Evolutionary conservation across 2,113 vertebrate species (phyloP).

Genomic region (Oncorhynchus keta): DNA sequence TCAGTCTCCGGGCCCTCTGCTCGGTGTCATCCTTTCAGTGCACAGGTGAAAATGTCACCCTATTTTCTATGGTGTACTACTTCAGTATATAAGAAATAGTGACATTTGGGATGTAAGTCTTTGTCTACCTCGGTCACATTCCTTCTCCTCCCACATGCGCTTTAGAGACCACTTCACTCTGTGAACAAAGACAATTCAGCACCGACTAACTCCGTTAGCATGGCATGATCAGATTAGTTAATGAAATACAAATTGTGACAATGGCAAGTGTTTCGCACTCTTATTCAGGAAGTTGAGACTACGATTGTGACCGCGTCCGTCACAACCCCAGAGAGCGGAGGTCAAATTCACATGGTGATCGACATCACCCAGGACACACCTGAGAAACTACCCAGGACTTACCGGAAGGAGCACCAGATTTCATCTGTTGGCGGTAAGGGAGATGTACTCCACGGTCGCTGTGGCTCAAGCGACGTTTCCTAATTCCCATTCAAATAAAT

Average conservation of each 20-base stretch:
- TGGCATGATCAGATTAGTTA: background rate
- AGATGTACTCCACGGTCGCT: too few species aligned
- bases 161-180: slow-evolving; percentile 10
- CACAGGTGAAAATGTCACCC: slow-evolving; percentile 50
- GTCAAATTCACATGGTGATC: slow-evolving; percentile 53
- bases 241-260: background rate
- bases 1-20: slow-evolving; percentile 57
- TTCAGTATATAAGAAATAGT: too few species aligned
- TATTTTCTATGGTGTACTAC: too few species aligned
- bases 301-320: slow-evolving; percentile 49
- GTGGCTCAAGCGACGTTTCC: background rate
- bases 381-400: slow-evolving; percentile 14
- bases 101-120: background rate
- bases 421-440: slow-evolving; percentile 45
- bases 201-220: slow-evolving; percentile 11
- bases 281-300: slow-evolving; percentile 67
- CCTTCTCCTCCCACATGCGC: slow-evolving; percentile 14
- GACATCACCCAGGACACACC: slow-evolving; percentile 50
- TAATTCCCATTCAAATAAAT: background rate
- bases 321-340: slow-evolving; percentile 48
- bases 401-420: slow-evolving; percentile 45
- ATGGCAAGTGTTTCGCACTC: background rate
- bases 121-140: slow-evolving; percentile 15
- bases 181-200: slow-evolving; percentile 33
- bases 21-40: slow-evolving; percentile 28